Percentiles rank a stretch among this genome's conserved stretches.
Evolutionary conservation across 2,888 invertebrate species (phyloP).

Genomic region (Eutolmus rufibarbis): DNA sequence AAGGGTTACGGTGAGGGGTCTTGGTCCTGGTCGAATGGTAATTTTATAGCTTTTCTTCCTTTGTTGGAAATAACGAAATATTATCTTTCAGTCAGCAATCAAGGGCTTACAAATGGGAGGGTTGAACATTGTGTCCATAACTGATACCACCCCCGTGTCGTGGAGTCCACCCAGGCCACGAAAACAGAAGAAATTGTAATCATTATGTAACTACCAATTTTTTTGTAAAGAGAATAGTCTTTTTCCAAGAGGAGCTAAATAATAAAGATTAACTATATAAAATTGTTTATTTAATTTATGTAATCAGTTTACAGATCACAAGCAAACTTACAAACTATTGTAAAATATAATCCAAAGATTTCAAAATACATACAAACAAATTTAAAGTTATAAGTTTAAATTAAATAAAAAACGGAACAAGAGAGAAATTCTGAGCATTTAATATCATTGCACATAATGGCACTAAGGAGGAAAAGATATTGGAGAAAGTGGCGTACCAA

Average conservation of each 20-base stretch:
- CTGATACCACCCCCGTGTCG: conserved; percentile 87
- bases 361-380: too few species aligned
- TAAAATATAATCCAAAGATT: too few species aligned
- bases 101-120: conserved; percentile 95
- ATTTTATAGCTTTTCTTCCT: conserved; percentile 52
- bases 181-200: conserved; percentile 83
- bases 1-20: conserved; percentile 78
- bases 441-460: too few species aligned
- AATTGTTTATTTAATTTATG: too few species aligned
- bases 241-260: neutral
- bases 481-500: too few species aligned
- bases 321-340: too few species aligned
- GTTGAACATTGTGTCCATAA: conserved; percentile 86
- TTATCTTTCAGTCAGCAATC: conserved; percentile 76
- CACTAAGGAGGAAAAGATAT: too few species aligned
- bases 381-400: too few species aligned
- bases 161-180: conserved; percentile 83
- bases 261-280: neutral
- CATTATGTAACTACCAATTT: neutral
- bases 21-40: conserved; percentile 92
- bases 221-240: neutral
- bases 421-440: too few species aligned
- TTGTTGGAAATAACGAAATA: neutral
- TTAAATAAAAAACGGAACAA: too few species aligned
- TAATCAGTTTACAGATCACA: too few species aligned